These are phyloP conservation scores for Brachyopa scutellaris DNA, from an alignment of 2,888 invertebrate species.

Conservation along the genomic window DNA sequence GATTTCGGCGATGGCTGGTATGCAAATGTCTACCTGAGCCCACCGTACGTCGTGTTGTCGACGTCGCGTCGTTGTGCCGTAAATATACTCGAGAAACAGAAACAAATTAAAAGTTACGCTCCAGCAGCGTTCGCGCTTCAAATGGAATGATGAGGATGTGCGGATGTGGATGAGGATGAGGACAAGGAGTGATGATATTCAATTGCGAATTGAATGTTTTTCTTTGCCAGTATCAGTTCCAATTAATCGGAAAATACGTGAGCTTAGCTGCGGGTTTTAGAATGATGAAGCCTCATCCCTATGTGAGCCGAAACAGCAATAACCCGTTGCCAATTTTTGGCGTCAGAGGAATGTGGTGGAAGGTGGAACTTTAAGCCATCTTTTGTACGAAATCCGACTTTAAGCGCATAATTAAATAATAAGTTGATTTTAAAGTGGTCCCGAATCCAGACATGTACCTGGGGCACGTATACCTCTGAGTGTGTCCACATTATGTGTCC, in stretches of 20 bases:
- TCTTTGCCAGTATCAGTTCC: slow-evolving; percentile 67
- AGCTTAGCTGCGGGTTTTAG: not conserved
- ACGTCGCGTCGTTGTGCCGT: slow-evolving; percentile 9
- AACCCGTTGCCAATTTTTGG: slow-evolving; percentile 40
- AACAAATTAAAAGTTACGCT: slow-evolving; percentile 68
- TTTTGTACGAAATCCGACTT: too few relatives aligned
- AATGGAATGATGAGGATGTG: not conserved
- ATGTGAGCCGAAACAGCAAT: slow-evolving; percentile 25
- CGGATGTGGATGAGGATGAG: not conserved
- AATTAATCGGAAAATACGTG: slow-evolving; percentile 71
- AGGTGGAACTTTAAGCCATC: not conserved
- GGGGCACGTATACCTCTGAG: not conserved
- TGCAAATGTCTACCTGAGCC: slow-evolving; percentile 54
- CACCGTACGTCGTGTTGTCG: too few relatives aligned
- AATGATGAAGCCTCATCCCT: slow-evolving; percentile 1
- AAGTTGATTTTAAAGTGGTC: slow-evolving; percentile 60
- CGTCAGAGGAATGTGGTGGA: not conserved
- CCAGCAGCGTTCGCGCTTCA: not conserved
- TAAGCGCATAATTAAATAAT: slow-evolving; percentile 56
- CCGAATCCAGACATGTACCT: not conserved
- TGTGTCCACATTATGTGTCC: slow-evolving; percentile 10
- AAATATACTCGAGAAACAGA: slow-evolving; percentile 43
- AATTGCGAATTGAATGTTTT: slow-evolving; percentile 69
- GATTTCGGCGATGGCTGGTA: slow-evolving; percentile 37
- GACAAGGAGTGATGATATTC: slow-evolving; percentile 57